Base-by-base conservation (phyloP, 2,888 invertebrate genomes). In the Ashinkailepas kermadecensis region DNA sequence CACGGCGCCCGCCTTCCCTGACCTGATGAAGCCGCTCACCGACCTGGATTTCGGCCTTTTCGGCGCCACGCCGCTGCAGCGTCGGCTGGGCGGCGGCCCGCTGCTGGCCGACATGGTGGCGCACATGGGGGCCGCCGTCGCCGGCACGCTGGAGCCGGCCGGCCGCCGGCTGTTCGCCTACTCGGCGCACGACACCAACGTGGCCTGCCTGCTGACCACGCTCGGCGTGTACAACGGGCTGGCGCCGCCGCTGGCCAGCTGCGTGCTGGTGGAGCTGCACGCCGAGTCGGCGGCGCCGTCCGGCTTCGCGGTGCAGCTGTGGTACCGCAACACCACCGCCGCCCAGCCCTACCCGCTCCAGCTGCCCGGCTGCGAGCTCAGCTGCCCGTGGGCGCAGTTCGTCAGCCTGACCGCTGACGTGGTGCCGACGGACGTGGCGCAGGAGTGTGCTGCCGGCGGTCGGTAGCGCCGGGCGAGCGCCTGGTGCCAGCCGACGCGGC, bases 121-220 rank as follows among this genome's bases (percentile, higher is more conserved):
- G 0, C 90, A 92, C 82, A 92, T 95, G 88, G 85, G 87, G 0
- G 86, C 89, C 0, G 90, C 90, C 82, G 86, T 88, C 1, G 85
- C 87, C 8, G 86, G 87, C 2, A 86, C 86, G 64, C 85, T 91
- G 23, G n/a, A 79, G 15, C 80, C 86, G 81, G 88, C 89, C 1
- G 86, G 90, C 84, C 88, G 91, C 56, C 92, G 92, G 84, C 84
- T 94, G 74, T 90, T 91, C 86, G 89, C 95, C 80, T 94, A 93
- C 86, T 94, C 94, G 83, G 94, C 89, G 0, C 96, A 96, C 85
- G 96, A 96, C 86, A 90, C 92, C 0, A 95, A 94, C 0, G 88
- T 96, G 21, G 93, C 92, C 0, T 93, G 91, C 85, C 85, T 95
- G 64, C 89, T 96, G 2, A 92, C 92, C 86, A 90, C 92, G 0